Evolutionary conservation across 2,797 vertebrate species (phyloP), one percentile per base, ranked within the genome.

Genomic region (Cirrhinus mrigala): DNA sequence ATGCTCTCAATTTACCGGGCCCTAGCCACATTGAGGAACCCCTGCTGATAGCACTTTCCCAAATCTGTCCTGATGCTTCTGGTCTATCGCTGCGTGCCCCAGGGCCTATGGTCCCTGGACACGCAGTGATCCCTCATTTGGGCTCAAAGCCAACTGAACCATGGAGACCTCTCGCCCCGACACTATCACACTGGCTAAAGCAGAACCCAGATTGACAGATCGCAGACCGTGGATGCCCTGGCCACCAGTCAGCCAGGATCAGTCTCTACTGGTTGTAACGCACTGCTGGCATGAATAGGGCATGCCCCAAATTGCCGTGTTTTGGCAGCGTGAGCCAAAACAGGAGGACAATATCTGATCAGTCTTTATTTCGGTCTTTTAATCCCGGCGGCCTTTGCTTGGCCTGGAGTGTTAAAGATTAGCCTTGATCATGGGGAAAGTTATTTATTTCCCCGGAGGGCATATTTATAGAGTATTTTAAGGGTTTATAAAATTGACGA

Each of bases 21-120:
- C 94, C 94, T 95, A 92, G 89, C 90, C 87, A 90, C 90, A 90
- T 92, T 92, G 90, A 92, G 91, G 93, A 95, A 95, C 95, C 95
- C 93, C 95, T 90, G 92, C 94, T 91, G 95, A 93, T 81, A 91
- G 94, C 94, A 95, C 96, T 96, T 97, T 95, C 82, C 94, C 94
- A 97, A 97, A 98, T 98, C 96, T 95, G 97, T 97, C 96, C 95
- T 96, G 96, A 97, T 96, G 96, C 94, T 95, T 95, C 94, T 95
- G 94, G 94, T 95, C 96, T 97, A 97, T 97, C 96, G 96, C 94
- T 92, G 93, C 85, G 89, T 93, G 94, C 96, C 97, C 96, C 89
- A 89, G 94, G 96, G 97, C 94, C 91, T 95, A 87, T 88, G 91
- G 92, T 92, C 92, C 91, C 93, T 96, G 94, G 93, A 90, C 87